A percentile compares a stretch with the other conserved stretches of the same genome.
Conservation (phyloP, 1,140 invertebrate genomes). For the Drosophila orena region DNA sequence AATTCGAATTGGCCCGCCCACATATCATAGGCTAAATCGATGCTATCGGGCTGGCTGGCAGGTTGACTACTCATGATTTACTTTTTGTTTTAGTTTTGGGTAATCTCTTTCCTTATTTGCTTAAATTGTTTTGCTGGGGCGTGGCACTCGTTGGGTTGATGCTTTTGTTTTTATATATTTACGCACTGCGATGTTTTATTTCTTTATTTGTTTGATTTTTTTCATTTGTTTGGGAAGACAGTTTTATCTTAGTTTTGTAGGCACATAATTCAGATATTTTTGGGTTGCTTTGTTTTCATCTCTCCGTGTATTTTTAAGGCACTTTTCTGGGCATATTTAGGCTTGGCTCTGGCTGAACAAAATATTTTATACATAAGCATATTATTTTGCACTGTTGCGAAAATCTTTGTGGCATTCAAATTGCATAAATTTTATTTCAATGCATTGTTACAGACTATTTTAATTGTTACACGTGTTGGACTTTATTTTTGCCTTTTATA, state of each 20-base stretch:
- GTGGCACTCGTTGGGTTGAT: slow-evolving; percentile 44
- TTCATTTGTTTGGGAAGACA: slow-evolving; percentile 39
- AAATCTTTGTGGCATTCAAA: background rate
- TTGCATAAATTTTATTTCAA: background rate
- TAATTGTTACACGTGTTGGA: background rate
- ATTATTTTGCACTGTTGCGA: background rate
- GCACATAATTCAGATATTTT: slow-evolving; percentile 49
- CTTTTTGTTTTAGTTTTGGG: slow-evolving; percentile 15
- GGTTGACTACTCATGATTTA: slow-evolving; percentile 84
- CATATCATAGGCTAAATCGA: slow-evolving; percentile 92
- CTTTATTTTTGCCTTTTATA: background rate
- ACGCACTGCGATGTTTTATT: slow-evolving; percentile 27
- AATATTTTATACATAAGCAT: background rate
- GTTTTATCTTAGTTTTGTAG: slow-evolving; percentile 42
- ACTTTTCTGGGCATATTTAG: slow-evolving; percentile 66
- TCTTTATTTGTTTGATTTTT: slow-evolving; percentile 15
- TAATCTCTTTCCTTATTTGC: slow-evolving; percentile 35
- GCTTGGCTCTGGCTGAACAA: slow-evolving; percentile 15
- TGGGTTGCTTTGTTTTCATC: slow-evolving; percentile 1
- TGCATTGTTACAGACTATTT: too few relatives aligned
- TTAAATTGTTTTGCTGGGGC: slow-evolving; percentile 23
- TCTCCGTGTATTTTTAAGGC: slow-evolving; percentile 42
- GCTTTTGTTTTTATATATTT: slow-evolving; percentile 10
- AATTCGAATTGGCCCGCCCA: slow-evolving; percentile 95
- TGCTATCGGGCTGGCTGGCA: slow-evolving; percentile 85